These are phyloP conservation scores for Phymanthus crucifer DNA, from an alignment of 92 coral and sea anemone genomes.

Conservation along the genomic window DNA sequence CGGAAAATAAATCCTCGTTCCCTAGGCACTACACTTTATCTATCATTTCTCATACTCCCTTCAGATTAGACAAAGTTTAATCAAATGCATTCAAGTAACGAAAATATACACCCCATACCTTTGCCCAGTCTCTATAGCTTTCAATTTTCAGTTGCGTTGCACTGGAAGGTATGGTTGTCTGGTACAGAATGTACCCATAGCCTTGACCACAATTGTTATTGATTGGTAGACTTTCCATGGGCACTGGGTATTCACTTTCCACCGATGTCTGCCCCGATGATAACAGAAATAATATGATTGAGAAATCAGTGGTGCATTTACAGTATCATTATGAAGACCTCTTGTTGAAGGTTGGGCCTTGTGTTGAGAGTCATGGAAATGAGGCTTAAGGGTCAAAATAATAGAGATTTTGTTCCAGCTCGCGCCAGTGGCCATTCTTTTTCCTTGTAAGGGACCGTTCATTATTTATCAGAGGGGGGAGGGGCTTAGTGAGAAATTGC, in stretches of 20 bases:
- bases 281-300: neutral
- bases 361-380: too few relatives aligned
- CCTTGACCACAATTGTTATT: slow-evolving; percentile 86
- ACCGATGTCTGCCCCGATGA: slow-evolving; percentile 39
- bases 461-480: too few relatives aligned
- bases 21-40: too few relatives aligned
- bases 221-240: slow-evolving; percentile 84
- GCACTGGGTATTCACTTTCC: slow-evolving; percentile 52
- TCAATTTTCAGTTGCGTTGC: slow-evolving; percentile 60
- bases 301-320: neutral
- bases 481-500: too few relatives aligned
- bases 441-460: too few relatives aligned
- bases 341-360: neutral
- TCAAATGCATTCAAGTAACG: too few relatives aligned
- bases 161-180: slow-evolving; percentile 46
- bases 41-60: too few relatives aligned
- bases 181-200: slow-evolving; percentile 82
- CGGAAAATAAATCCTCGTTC: too few relatives aligned
- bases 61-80: too few relatives aligned
- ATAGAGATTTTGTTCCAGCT: too few relatives aligned
- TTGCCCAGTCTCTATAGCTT: slow-evolving; percentile 77
- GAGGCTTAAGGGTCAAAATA: too few relatives aligned
- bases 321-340: neutral
- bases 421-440: too few relatives aligned
- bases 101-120: slow-evolving; percentile 53